Conservation (phyloP, 2,113 vertebrate genomes). For the Raja brachyura region DNA sequence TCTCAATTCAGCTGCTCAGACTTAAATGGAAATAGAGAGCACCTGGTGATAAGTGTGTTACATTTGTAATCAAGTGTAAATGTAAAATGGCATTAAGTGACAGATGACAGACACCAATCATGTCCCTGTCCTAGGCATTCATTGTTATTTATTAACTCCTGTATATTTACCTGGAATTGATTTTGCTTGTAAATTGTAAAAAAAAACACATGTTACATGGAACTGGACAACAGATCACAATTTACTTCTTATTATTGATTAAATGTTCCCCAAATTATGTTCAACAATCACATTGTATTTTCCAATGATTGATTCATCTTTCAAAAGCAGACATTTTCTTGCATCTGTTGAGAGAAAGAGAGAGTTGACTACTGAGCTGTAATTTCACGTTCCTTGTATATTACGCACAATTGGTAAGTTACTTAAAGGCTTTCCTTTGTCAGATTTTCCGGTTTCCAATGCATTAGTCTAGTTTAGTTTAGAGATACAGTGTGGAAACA, state of each 20-base stretch:
- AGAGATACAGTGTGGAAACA: too few species aligned
- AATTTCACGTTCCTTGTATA: background rate
- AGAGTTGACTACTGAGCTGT: background rate
- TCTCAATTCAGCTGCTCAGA: background rate
- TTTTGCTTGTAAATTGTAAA: background rate
- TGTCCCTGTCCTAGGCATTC: background rate
- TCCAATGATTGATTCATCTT: conserved; percentile 18
- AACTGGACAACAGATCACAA: background rate
- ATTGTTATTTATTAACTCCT: background rate
- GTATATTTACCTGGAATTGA: background rate
- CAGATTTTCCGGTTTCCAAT: background rate
- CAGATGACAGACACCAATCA: background rate
- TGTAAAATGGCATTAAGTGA: background rate
- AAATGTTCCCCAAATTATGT: background rate
- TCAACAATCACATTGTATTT: background rate
- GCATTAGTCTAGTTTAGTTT: too few species aligned
- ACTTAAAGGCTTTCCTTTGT: background rate
- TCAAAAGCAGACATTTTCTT: background rate
- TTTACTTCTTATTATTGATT: background rate
- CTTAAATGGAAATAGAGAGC: background rate
- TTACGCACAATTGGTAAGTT: too few species aligned
- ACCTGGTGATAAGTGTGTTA: background rate
- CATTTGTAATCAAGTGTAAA: conserved; percentile 13
- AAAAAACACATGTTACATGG: background rate
- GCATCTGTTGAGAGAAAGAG: background rate